These are phyloP conservation scores for Urocynchramus pylzowi DNA, from an alignment of 2,113 vertebrate genomes.

Conservation along the genomic window DNA sequence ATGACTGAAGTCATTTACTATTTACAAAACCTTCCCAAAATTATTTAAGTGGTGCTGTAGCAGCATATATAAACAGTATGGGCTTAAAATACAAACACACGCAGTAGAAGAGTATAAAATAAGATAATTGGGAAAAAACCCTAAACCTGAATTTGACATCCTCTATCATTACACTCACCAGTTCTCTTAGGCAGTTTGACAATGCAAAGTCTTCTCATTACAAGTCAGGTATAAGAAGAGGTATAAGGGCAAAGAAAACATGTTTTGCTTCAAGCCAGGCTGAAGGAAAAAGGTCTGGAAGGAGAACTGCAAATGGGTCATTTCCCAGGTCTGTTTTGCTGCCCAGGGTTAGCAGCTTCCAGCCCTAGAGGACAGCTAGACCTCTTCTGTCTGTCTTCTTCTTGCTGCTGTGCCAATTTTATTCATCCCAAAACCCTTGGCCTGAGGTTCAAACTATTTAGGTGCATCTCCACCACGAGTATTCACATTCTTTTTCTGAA, in stretches of 20 bases:
- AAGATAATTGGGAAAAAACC: not conserved
- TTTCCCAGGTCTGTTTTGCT: not conserved
- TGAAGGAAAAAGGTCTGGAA: not conserved
- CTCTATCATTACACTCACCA: accelerated
- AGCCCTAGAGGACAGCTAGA: not conserved
- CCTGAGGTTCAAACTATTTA: not conserved
- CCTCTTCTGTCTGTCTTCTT: not conserved
- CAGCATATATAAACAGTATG: not conserved
- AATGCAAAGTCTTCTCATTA: not conserved
- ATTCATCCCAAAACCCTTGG: not conserved
- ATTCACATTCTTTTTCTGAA: not conserved
- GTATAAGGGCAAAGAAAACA: not conserved
- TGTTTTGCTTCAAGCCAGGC: not conserved
- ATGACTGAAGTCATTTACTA: not conserved
- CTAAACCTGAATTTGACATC: not conserved
- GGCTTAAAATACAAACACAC: not conserved
- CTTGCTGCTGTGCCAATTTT: accelerated
- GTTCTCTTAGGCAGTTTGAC: not conserved
- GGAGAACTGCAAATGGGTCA: not conserved
- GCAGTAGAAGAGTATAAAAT: not conserved
- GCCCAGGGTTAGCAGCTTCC: not conserved
- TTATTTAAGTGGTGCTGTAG: not conserved
- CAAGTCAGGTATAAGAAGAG: not conserved
- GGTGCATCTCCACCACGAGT: not conserved
- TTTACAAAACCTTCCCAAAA: not conserved